Evolutionary conservation across 2,888 invertebrate genomes (phyloP), one percentile per base, ranked within the genome.

Genomic region (Habrosyne pyritoides): DNA sequence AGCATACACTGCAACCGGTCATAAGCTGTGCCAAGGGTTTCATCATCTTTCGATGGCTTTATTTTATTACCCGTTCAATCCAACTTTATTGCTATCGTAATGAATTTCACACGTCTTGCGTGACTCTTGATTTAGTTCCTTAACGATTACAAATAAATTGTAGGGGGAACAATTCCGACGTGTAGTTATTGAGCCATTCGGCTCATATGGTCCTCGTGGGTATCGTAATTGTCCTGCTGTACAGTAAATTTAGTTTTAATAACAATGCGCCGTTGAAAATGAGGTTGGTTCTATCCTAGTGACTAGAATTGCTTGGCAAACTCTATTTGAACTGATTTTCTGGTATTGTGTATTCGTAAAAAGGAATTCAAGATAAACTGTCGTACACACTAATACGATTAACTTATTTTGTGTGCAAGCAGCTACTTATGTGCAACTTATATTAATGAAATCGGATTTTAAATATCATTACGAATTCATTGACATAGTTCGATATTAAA

Each of bases 21-120:
- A 55, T 69, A 69, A 24, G 24, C 24, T 7, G 24, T 7, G 4
- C 24, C 4, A 24, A 70, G 2, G 64, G 65, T 55, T 57, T 61
- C 56, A 66, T 71, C 56, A 72, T 68, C 70, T 59, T 64, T 70
- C 66, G 69, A 75, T 66, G 67, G 69, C 70, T 74, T 73, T 71
- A 75, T 70, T 81, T 76, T 77, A 79, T 73, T 74, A 71, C 78
- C 53, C 63, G 67, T 69, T 68, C 70, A 69, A 77, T 75, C 70
- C 66, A 63, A 59, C 66, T 77, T 80, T 79, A 79, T 72, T 75
- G 67, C 63, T 64, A 36, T 47, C 56, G 75, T 79, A 80, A 81
- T 81, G 81, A 81, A 80, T 81, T 77, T 77, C 76, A 77, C 75
- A 73, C 79, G 72, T 76, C 69, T 71, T 67, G 63, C 59, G 72